phyloP scores from a whole-genome alignment of 2,797 vertebrate genomes.

The Phalanger gymnotis region DNA sequence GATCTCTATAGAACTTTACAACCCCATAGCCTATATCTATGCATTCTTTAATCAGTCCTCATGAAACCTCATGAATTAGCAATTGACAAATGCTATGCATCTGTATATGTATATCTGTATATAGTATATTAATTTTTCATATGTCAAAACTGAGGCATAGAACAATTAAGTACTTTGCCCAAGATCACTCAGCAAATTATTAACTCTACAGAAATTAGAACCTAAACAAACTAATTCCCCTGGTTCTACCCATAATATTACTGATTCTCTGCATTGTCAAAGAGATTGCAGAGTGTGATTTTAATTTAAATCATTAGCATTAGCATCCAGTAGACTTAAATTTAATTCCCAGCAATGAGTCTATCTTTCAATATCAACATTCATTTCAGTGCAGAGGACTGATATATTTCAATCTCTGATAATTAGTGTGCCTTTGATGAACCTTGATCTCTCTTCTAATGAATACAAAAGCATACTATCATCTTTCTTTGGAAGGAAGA shows the following conservation, averaged over 20 bases:
- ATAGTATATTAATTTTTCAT: not conserved
- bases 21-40: not conserved
- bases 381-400: not conserved
- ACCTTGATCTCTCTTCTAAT: not conserved
- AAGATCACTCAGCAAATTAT: not conserved
- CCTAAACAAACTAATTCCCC: not conserved
- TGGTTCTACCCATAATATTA: not conserved
- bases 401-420: not conserved
- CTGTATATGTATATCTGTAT: not conserved
- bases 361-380: not conserved
- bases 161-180: not conserved
- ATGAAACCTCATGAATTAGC: not conserved
- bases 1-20: not conserved
- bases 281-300: not conserved
- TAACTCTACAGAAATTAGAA: not conserved
- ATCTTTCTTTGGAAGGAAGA: not conserved
- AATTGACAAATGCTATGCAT: not conserved
- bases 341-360: not conserved
- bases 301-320: not conserved
- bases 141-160: not conserved
- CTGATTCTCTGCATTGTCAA: not conserved
- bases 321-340: not conserved
- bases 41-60: not conserved
- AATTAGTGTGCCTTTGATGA: not conserved
- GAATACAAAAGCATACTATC: not conserved